Evolutionary conservation across 1,140 invertebrate genomes (phyloP).

Genomic region (Oscheius sp.): DNA sequence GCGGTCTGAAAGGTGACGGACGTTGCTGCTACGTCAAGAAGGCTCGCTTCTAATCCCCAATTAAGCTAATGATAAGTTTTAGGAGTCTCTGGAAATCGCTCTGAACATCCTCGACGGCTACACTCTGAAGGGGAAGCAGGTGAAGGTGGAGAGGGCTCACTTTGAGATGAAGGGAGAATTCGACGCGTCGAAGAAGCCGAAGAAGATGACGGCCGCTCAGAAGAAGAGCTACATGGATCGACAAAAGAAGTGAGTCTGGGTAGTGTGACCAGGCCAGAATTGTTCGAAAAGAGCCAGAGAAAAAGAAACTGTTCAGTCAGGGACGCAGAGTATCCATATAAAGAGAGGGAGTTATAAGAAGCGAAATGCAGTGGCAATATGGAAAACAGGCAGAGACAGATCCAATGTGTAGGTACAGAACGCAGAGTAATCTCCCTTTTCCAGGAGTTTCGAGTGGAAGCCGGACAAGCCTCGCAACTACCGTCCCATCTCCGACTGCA

Average conservation of each 20-base stretch:
- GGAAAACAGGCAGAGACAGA: no score
- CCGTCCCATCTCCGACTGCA: slow-evolving; percentile 79
- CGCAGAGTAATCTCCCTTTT: slow-evolving; percentile 47
- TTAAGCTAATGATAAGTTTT: background rate
- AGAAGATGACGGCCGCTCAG: slow-evolving; percentile 75
- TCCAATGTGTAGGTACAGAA: no score
- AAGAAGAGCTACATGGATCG: slow-evolving; percentile 80
- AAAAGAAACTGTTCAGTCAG: no score
- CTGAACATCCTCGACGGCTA: slow-evolving; percentile 81
- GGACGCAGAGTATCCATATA: no score
- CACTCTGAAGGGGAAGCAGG: slow-evolving; percentile 71
- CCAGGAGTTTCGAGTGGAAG: slow-evolving; percentile 87
- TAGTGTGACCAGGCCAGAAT: no score
- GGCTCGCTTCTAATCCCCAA: slow-evolving; percentile 64
- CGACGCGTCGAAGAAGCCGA: slow-evolving; percentile 87
- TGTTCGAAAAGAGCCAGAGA: no score
- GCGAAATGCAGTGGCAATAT: no score
- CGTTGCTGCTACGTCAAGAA: slow-evolving; percentile 92
- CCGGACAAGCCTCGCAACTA: slow-evolving; percentile 83
- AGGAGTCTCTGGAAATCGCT: slow-evolving; percentile 87
- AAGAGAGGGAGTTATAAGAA: no score
- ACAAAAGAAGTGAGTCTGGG: slow-evolving; percentile 81
- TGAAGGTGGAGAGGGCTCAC: slow-evolving; percentile 83
- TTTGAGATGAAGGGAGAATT: slow-evolving; percentile 93
- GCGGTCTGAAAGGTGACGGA: slow-evolving; percentile 83